Conservation (phyloP, 2,888 invertebrate genomes). For the Halictus ligatus region DNA sequence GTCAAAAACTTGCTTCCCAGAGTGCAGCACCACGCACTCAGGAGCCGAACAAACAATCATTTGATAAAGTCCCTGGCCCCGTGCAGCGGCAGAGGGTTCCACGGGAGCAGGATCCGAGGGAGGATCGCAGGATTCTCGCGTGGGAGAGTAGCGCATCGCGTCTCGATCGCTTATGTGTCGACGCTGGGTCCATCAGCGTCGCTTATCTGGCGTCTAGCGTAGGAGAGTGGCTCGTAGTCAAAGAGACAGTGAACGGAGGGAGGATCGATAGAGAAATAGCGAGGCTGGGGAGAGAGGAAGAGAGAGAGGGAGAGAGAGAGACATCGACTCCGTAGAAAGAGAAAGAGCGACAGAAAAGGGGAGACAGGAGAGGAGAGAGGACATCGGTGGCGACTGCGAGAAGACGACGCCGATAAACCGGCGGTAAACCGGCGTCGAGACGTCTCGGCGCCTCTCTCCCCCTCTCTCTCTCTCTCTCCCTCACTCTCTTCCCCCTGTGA, state of each 20-base stretch:
- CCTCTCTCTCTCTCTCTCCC: background rate
- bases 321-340: background rate
- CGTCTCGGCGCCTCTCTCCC: constrained; percentile 77
- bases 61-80: background rate
- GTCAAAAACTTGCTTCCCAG: background rate
- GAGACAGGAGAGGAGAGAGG: constrained; percentile 14
- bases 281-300: background rate
- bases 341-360: background rate
- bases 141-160: constrained; percentile 1
- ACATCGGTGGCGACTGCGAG: constrained; percentile 22
- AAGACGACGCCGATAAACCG: constrained; percentile 11
- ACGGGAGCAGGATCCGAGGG: background rate
- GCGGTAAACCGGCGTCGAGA: constrained; percentile 74
- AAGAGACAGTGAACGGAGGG: constrained; percentile 1
- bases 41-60: background rate
- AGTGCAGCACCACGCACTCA: background rate
- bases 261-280: constrained; percentile 1
- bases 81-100: background rate
- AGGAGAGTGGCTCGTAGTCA: constrained; percentile 33
- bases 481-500: constrained; percentile 71
- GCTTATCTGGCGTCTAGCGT: constrained; percentile 39
- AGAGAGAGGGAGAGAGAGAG: background rate
- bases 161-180: constrained; percentile 20
- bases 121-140: background rate
- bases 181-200: constrained; percentile 44